Evolutionary conservation across 2,888 invertebrate species (phyloP).

Genomic region (Oligia strigilis): DNA sequence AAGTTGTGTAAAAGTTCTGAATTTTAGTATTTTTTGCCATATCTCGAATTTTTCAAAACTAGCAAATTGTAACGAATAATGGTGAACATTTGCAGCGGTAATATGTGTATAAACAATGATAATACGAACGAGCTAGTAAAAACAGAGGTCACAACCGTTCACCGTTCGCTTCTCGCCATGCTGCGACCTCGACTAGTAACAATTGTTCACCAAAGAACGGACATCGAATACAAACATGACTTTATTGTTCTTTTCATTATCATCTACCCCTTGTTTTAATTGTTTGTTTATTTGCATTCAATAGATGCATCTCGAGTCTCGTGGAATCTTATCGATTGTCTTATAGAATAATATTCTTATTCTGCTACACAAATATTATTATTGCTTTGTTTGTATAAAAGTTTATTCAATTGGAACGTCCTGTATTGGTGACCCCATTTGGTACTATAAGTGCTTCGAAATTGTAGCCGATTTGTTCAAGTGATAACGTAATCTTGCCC

Average conservation of each 20-base stretch:
- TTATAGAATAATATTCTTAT: slow-evolving; percentile 15
- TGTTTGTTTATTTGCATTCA: slow-evolving; percentile 60
- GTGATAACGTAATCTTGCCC: slow-evolving; percentile 37
- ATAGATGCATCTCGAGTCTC: slow-evolving; percentile 16
- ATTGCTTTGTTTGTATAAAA: slow-evolving; percentile 5
- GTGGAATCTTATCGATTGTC: slow-evolving; percentile 24
- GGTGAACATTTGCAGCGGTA: background rate
- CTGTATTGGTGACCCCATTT: slow-evolving; percentile 28
- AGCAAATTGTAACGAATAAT: background rate
- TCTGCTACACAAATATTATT: slow-evolving; percentile 9
- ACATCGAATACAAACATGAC: slow-evolving; percentile 49
- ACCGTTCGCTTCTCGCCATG: slow-evolving; percentile 49
- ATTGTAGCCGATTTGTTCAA: slow-evolving; percentile 36
- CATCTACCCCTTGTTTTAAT: slow-evolving; percentile 47
- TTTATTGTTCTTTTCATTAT: slow-evolving; percentile 58
- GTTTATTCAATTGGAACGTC: slow-evolving; percentile 12
- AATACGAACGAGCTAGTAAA: slow-evolving; percentile 36
- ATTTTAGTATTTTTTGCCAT: background rate
- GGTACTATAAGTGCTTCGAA: slow-evolving; percentile 25
- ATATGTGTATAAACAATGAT: slow-evolving; percentile 34
- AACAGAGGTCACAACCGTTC: slow-evolving; percentile 62
- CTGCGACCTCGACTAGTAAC: slow-evolving; percentile 59
- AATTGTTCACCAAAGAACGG: slow-evolving; percentile 58
- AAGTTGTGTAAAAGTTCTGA: background rate
- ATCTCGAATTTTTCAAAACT: background rate